phyloP scores from a whole-genome alignment of 2,888 invertebrate species.

The Andrena praecox region DNA sequence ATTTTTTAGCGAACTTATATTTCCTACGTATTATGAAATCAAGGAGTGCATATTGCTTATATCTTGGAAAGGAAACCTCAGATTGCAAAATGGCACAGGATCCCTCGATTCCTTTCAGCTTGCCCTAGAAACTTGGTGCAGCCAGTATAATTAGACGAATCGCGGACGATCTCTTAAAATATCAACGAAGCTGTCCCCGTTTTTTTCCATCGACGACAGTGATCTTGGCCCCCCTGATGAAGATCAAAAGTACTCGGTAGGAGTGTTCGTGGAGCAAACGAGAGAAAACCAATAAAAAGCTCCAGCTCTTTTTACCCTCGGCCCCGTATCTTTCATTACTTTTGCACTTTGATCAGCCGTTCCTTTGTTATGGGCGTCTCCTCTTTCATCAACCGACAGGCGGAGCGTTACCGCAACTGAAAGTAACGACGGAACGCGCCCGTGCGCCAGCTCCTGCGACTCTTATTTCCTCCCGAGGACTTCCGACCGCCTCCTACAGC shows the following conservation, averaged over 20 bases:
- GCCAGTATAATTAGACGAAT: constrained; percentile 3
- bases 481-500: not conserved
- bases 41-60: no score
- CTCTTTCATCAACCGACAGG: constrained; percentile 23
- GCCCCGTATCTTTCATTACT: constrained; percentile 50
- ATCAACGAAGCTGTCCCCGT: not conserved
- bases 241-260: constrained; percentile 63
- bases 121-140: not conserved
- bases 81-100: no score
- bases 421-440: constrained; percentile 36
- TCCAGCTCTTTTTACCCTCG: constrained; percentile 31
- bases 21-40: no score
- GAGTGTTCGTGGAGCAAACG: constrained; percentile 64
- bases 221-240: constrained; percentile 43
- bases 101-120: not conserved
- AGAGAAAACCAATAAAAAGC: constrained; percentile 45
- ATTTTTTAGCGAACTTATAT: no score
- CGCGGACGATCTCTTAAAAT: constrained; percentile 12
- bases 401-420: constrained; percentile 27
- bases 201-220: not conserved
- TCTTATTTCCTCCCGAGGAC: constrained; percentile 12
- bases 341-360: constrained; percentile 55
- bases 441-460: constrained; percentile 4
- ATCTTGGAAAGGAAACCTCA: no score
- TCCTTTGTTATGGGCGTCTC: constrained; percentile 38